Percentiles rank a stretch among this genome's conserved stretches.
Evolutionary conservation across 2,797 vertebrate species (phyloP).

Genomic region (Phoebastria nigripes): DNA sequence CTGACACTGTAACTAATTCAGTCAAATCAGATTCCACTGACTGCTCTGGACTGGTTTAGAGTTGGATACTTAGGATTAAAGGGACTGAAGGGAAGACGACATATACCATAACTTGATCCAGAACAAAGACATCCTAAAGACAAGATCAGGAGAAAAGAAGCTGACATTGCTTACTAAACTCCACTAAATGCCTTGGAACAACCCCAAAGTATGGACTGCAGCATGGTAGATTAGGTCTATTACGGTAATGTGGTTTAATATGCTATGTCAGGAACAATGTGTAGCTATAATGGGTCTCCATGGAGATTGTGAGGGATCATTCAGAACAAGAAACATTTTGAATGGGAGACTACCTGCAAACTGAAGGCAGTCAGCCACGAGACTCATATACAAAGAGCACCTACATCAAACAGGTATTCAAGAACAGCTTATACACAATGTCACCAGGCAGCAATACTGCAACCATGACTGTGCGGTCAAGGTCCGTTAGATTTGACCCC

Average conservation of each 20-base stretch:
- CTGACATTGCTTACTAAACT: not conserved
- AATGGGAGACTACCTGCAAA: not conserved
- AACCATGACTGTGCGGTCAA: fast-evolving
- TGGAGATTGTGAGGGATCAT: not conserved
- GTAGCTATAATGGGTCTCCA: not conserved
- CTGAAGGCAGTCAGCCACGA: not conserved
- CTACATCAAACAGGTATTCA: not conserved
- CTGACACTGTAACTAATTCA: not conserved
- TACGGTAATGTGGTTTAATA: not conserved
- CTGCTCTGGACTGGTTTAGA: not conserved
- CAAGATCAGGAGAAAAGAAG: not conserved
- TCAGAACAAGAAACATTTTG: not conserved
- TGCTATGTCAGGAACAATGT: not conserved
- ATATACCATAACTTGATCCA: not conserved
- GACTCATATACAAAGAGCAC: not conserved
- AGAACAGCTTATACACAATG: not conserved
- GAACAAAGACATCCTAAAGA: not conserved
- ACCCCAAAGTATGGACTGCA: not conserved
- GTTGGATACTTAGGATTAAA: not conserved
- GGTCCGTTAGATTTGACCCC: not conserved
- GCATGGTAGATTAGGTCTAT: not conserved
- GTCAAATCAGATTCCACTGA: not conserved
- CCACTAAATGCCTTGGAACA: not conserved
- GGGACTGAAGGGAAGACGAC: not conserved
- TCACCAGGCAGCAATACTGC: not conserved